Evolutionary conservation across 2,888 invertebrate species (phyloP), one percentile per base, ranked within the genome.

Genomic region (Dermolepida albohirtum): DNA sequence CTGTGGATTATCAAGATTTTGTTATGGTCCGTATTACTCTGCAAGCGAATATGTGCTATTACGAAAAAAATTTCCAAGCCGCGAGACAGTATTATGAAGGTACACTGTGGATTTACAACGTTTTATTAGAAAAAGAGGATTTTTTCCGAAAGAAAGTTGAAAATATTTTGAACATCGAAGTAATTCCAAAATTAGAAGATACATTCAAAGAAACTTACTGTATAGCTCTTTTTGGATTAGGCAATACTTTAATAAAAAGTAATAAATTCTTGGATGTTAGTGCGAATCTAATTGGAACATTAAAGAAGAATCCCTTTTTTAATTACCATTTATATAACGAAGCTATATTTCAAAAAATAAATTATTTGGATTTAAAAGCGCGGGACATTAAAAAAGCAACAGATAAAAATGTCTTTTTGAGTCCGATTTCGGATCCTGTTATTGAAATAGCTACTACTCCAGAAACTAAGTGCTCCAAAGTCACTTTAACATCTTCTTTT

Each of bases 1-100:
- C 73, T 50, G 39, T 73, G 5, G 78, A 79, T 66, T 79, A 77
- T 55, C 77, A 79, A 54, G 70, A 70, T 14, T 66, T 77, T 1
- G 69, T 77, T 14, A 64, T 79, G 47, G 72, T 74, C 14, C 71
- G 73, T 8, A 49, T 57, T 5, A 34, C 27, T 12, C 17, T 66
- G 47, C 57, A 59, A 29, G 66, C 50, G 8, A 44, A 27, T 8
- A 22, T 66, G n/a, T 57, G 40, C 10, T 40, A 47, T 29, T 47
- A 39, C 4, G 41, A 64, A 54, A 34, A 29, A 6, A 52, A 64
- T 64, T 44, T 64, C 4, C 16, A 27, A 41, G 44, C 22, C 14
- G 17, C 66, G 8, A 22, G 12, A 8, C 50, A 66, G 6, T 59
- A 66, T 49, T 66, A 59, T 40, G 39, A 51, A 41, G 50, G 59